Evolutionary conservation across 1,140 invertebrate species (phyloP).

Genomic region (Neuroterus valhalla): DNA sequence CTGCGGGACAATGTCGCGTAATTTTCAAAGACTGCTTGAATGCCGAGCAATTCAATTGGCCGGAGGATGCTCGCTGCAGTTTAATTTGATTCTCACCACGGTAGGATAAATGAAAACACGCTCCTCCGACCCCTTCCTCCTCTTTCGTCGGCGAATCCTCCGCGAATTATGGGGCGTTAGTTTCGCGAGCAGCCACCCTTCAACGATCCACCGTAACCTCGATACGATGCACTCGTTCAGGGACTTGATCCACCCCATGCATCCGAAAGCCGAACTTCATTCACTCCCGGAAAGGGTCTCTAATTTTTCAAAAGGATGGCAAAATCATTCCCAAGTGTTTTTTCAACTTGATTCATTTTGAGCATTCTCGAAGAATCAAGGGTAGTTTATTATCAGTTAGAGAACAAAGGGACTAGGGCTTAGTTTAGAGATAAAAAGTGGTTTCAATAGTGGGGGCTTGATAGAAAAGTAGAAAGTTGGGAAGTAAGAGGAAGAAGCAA

Average conservation of each 20-base stretch:
- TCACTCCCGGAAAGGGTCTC: too few species aligned
- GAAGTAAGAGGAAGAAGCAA: too few species aligned
- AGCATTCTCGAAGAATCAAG: too few species aligned
- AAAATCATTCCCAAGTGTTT: too few species aligned
- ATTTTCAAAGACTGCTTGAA: constrained; percentile 53
- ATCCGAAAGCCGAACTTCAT: neutral
- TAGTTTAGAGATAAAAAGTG: too few species aligned
- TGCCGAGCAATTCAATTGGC: constrained; percentile 54
- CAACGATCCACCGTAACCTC: neutral
- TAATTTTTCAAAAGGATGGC: too few species aligned
- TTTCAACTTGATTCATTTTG: too few species aligned
- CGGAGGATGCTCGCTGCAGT: constrained; percentile 46
- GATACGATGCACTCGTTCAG: constrained; percentile 7
- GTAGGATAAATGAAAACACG: constrained; percentile 34
- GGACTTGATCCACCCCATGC: too few species aligned
- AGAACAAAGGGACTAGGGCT: too few species aligned
- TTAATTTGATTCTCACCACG: constrained; percentile 48
- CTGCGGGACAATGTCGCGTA: constrained; percentile 55
- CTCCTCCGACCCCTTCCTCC: constrained; percentile 27
- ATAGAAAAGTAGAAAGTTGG: too few species aligned
- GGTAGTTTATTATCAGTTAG: too few species aligned
- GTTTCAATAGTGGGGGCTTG: too few species aligned
- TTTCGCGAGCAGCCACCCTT: constrained; percentile 14
- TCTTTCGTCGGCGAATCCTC: constrained; percentile 34
- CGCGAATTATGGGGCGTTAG: constrained; percentile 21